These are phyloP conservation scores for Marisa cornuarietis DNA, from an alignment of 1,140 invertebrate genomes.

Conservation along the genomic window DNA sequence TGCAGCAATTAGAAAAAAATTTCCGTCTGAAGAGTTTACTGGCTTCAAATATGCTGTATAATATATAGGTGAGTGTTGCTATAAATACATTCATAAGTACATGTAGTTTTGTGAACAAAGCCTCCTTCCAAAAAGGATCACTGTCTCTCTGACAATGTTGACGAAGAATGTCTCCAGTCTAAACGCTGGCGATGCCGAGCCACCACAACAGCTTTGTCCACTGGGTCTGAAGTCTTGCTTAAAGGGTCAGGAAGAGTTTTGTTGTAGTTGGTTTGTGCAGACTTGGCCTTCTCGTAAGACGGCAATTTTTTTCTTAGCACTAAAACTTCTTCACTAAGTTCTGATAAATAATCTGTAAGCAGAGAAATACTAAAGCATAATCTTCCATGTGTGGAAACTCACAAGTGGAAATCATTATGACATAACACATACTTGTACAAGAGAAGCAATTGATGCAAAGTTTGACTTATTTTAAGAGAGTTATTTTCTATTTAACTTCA, in stretches of 20 bases:
- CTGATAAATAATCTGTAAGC: no score
- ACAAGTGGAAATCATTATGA: no score
- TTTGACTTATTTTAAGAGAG: slow-evolving; percentile 2
- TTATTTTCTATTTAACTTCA: slow-evolving; percentile 1
- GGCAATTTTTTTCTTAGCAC: no score
- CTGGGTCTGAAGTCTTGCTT: no score
- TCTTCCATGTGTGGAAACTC: no score
- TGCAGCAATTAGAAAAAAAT: background rate
- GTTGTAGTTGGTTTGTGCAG: no score
- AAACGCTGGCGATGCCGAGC: background rate
- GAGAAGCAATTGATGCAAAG: background rate
- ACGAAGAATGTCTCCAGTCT: background rate
- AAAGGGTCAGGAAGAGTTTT: no score
- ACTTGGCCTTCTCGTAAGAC: no score
- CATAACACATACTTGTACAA: no score
- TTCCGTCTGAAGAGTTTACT: background rate
- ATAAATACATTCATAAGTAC: background rate
- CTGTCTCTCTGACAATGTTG: background rate
- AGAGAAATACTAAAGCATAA: no score
- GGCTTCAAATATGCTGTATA: slow-evolving; percentile 1
- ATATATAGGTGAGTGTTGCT: background rate
- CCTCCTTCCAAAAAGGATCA: background rate
- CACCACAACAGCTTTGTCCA: no score
- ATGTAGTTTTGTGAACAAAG: background rate
- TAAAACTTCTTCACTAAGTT: no score